Percentiles rank a stretch among this genome's conserved stretches.
Conservation (phyloP, 23 tunicate genomes). For the Aplidium turbinatum region DNA sequence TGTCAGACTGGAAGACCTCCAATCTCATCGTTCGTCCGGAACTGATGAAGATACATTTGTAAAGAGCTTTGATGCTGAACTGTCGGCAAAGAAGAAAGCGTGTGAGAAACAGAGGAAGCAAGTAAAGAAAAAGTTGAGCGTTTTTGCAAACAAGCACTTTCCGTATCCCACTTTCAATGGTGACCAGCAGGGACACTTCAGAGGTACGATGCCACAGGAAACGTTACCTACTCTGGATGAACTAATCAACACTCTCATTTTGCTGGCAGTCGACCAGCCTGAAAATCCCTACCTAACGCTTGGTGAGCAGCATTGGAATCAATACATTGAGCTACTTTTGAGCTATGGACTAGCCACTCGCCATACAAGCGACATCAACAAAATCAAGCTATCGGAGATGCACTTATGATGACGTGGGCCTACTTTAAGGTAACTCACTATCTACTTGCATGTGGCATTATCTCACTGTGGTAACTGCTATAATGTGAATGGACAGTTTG, state of each 20-base stretch:
- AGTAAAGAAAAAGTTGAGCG: constrained; percentile 5
- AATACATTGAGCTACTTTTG: constrained; percentile 25
- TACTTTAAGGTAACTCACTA: no score
- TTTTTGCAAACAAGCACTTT: constrained; percentile 1
- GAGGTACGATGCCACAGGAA: neutral
- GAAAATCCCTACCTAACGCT: constrained; percentile 31
- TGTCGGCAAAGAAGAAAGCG: neutral
- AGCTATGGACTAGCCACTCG: constrained; percentile 10
- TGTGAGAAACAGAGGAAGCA: neutral
- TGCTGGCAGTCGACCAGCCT: neutral
- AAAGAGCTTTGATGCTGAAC: neutral
- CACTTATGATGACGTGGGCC: constrained; percentile 10
- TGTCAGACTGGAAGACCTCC: neutral
- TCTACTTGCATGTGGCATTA: no score
- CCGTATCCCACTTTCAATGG: neutral
- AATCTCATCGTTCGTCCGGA: neutral
- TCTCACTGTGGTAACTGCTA: no score
- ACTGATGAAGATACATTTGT: neutral
- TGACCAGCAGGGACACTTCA: neutral
- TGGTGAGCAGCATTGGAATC: constrained; percentile 35
- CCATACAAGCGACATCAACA: constrained; percentile 3
- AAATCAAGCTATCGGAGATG: constrained; percentile 18
- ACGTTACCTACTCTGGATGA: constrained; percentile 8
- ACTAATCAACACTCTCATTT: constrained; percentile 13
- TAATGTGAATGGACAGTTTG: no score